phyloP scores from a whole-genome alignment of 2,888 invertebrate genomes.

The Helleia helle region DNA sequence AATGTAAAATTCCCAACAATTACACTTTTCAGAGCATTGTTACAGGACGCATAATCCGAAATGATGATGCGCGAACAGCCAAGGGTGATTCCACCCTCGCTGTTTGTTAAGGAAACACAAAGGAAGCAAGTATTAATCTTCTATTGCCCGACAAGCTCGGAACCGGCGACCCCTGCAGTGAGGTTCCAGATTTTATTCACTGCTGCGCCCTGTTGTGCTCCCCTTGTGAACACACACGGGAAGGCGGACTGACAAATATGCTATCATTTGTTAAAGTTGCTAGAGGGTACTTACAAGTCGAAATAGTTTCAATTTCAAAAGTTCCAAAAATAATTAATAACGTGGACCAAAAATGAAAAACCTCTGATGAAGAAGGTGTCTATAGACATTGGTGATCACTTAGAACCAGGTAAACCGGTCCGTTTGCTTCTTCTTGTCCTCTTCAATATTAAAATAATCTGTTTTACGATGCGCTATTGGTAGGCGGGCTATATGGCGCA shows the following conservation, averaged over 20 bases:
- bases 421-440: too few relatives aligned
- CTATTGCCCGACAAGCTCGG: conserved; percentile 46
- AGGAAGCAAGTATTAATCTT: conserved; percentile 66
- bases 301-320: too few relatives aligned
- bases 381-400: too few relatives aligned
- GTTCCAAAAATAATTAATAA: too few relatives aligned
- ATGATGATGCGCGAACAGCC: conserved; percentile 38
- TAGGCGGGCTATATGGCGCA: too few relatives aligned
- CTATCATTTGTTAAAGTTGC: too few relatives aligned
- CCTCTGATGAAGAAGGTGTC: too few relatives aligned
- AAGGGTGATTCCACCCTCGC: conserved; percentile 34
- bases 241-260: background rate
- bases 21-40: conserved; percentile 13
- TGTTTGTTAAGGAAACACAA: conserved; percentile 49
- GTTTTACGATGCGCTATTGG: too few relatives aligned
- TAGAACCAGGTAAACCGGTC: too few relatives aligned
- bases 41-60: conserved; percentile 30
- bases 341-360: too few relatives aligned
- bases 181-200: conserved; percentile 54
- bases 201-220: conserved; percentile 29
- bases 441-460: too few relatives aligned
- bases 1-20: conserved; percentile 3
- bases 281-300: too few relatives aligned
- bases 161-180: conserved; percentile 52
- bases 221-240: conserved; percentile 27